Evolutionary conservation across 2,888 invertebrate genomes (phyloP).

Genomic region (Eristalis tenax): DNA sequence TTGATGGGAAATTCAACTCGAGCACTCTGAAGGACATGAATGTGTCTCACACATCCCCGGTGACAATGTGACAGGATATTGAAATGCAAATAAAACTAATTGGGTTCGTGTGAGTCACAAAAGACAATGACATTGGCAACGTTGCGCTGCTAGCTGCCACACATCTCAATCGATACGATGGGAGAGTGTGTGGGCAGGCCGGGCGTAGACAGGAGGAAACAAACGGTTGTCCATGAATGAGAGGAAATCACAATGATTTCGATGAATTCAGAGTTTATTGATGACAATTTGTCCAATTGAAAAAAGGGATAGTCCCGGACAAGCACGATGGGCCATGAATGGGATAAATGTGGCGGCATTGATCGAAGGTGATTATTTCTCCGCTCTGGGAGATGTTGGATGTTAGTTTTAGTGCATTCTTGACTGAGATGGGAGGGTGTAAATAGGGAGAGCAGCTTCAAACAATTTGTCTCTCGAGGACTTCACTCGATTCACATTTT

Average conservation of each 20-base stretch:
- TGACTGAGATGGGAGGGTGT: too few relatives aligned
- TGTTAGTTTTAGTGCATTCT: too few relatives aligned
- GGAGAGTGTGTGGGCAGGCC: neutral
- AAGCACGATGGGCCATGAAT: neutral
- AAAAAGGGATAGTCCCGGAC: neutral
- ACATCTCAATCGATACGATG: conserved; percentile 31
- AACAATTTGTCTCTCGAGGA: too few relatives aligned
- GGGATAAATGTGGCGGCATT: neutral
- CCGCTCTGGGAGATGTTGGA: neutral
- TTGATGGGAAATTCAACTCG: conserved; percentile 63
- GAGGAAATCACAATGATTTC: conserved; percentile 36
- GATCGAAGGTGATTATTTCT: neutral
- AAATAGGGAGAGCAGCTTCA: too few relatives aligned
- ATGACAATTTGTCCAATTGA: conserved; percentile 42
- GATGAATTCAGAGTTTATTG: conserved; percentile 52
- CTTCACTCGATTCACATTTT: too few relatives aligned
- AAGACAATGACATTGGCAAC: conserved; percentile 8
- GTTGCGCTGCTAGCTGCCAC: neutral
- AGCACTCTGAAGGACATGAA: conserved; percentile 42
- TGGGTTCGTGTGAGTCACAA: conserved; percentile 54
- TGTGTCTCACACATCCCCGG: conserved; percentile 14
- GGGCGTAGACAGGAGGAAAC: neutral
- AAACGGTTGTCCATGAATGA: conserved; percentile 1
- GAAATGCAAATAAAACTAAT: conserved; percentile 70
- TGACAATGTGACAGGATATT: conserved; percentile 59